Evolutionary conservation across 2,797 vertebrate genomes (phyloP).

Genomic region (Staurois parvus): DNA sequence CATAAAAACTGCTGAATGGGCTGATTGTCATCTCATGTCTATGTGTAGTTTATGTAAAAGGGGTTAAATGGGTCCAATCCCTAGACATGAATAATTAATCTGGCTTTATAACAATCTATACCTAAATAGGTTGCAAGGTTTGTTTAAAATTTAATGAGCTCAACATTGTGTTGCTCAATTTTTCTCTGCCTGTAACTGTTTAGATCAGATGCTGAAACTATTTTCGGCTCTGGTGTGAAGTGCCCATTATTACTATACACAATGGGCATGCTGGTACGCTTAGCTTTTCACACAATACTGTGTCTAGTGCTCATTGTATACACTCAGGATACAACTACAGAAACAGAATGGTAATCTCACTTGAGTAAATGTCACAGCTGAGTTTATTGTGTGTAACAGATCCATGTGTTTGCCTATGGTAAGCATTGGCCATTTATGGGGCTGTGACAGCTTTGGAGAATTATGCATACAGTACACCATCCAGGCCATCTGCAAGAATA

Average conservation of each 20-base stretch:
- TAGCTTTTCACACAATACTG: constrained; percentile 23
- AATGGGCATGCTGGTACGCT: constrained; percentile 21
- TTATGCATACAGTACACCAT: no score
- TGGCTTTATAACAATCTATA: neutral
- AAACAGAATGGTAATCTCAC: constrained; percentile 3
- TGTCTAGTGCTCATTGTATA: constrained; percentile 14
- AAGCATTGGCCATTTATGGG: neutral
- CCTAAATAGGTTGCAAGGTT: neutral
- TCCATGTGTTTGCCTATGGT: neutral
- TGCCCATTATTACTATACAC: constrained; percentile 18
- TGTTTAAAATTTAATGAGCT: constrained; percentile 24
- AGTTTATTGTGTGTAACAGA: neutral
- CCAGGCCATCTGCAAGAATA: no score
- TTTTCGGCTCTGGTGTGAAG: neutral
- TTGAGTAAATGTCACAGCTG: constrained; percentile 19
- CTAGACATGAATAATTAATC: constrained; percentile 15
- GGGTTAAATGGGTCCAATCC: neutral
- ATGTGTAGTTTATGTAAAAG: neutral
- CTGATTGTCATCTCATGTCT: no score
- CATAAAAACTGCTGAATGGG: no score
- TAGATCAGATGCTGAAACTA: constrained; percentile 3
- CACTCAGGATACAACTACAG: constrained; percentile 3
- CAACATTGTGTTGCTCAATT: constrained; percentile 1
- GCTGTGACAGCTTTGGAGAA: no score
- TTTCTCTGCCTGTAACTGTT: neutral